A percentile compares a stretch with the other conserved stretches of the same genome.
Evolutionary conservation across 2,797 vertebrate species (phyloP).

Genomic region (Danio choprae): DNA sequence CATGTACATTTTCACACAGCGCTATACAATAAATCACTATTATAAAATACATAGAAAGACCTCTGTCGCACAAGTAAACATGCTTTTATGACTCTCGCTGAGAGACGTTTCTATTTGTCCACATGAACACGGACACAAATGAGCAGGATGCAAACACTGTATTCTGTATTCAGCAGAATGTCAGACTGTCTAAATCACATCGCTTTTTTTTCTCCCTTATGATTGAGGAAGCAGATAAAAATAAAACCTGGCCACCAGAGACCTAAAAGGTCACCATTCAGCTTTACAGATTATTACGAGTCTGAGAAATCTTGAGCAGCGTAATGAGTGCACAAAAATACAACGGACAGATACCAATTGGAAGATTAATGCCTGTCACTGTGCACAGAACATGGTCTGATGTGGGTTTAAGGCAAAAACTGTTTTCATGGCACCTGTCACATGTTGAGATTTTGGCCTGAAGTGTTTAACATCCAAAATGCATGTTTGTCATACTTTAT

Average conservation of each 20-base stretch:
- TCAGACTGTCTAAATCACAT: constrained; percentile 36
- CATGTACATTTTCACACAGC: constrained; percentile 38
- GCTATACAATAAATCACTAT: constrained; percentile 49
- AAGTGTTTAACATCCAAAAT: too few relatives aligned
- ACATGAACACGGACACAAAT: constrained; percentile 20
- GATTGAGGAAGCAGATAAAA: constrained; percentile 27
- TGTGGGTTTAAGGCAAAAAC: too few relatives aligned
- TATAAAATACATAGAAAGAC: constrained; percentile 48
- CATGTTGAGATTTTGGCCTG: too few relatives aligned
- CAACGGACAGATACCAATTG: background rate
- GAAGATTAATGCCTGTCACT: background rate
- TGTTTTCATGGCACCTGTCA: too few relatives aligned
- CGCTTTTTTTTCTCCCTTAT: background rate
- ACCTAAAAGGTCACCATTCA: constrained; percentile 34
- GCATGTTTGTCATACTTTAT: too few relatives aligned
- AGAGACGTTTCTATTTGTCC: constrained; percentile 28
- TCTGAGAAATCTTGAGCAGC: constrained; percentile 25
- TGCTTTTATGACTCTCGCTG: constrained; percentile 47
- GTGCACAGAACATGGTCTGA: background rate
- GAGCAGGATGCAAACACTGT: background rate
- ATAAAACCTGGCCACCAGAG: constrained; percentile 26
- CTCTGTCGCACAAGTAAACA: constrained; percentile 27
- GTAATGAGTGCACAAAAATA: constrained; percentile 22
- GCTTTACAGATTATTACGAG: constrained; percentile 32
- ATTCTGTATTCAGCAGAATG: constrained; percentile 13